phyloP scores from a whole-genome alignment of 2,113 vertebrate genomes.

The Eublepharis macularius region DNA sequence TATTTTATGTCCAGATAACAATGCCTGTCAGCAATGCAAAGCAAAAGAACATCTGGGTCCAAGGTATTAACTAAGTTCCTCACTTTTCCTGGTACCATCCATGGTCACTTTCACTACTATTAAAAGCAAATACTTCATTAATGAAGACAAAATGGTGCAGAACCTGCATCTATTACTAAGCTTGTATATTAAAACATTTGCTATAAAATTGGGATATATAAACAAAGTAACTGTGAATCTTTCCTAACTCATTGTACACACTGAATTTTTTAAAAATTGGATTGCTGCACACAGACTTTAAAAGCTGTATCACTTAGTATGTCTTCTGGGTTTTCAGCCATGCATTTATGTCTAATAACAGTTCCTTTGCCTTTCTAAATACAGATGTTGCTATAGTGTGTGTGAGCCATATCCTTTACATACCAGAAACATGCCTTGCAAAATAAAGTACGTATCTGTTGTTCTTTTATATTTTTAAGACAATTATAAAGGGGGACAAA shows the following conservation, averaged over 20 bases:
- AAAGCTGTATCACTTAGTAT: not conserved
- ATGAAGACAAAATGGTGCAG: constrained; percentile 29
- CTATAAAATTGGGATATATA: not conserved
- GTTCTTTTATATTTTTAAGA: not conserved
- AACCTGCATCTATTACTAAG: constrained; percentile 4
- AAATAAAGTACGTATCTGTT: not conserved
- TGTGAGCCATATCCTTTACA: not conserved
- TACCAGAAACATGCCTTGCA: constrained; percentile 1
- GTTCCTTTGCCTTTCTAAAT: not conserved
- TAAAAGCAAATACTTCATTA: constrained; percentile 23
- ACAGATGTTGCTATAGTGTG: not conserved
- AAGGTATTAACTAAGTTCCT: not conserved
- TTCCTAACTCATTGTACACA: constrained; percentile 39
- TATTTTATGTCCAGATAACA: not conserved
- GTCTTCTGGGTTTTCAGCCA: constrained; percentile 22
- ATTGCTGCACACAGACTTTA: constrained; percentile 9
- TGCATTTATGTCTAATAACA: constrained; percentile 18
- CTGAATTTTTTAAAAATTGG: constrained; percentile 7
- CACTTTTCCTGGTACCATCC: constrained; percentile 40
- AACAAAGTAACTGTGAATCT: constrained; percentile 6
- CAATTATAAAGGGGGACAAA: not conserved
- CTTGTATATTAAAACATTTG: not conserved
- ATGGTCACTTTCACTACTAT: constrained; percentile 27
- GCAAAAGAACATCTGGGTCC: not conserved
- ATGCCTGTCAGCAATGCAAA: not conserved